Percentiles rank a stretch among this genome's conserved stretches.
Evolutionary conservation across 2,113 vertebrate species (phyloP).

Genomic region (Leptosomus discolor): DNA sequence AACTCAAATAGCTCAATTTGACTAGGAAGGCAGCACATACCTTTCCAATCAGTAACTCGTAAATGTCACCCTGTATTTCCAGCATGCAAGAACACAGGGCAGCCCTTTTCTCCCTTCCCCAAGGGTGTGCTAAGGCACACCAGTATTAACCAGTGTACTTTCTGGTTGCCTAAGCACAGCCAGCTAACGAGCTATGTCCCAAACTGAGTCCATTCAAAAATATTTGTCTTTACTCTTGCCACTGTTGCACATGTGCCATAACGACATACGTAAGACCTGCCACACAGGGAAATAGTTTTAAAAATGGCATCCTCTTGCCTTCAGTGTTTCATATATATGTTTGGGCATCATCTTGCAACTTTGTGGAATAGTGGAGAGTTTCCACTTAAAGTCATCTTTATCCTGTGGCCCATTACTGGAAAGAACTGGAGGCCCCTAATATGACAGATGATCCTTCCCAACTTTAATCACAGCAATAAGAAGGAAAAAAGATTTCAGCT

Average conservation of each 20-base stretch:
- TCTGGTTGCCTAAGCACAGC: not conserved
- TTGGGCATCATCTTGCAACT: not conserved
- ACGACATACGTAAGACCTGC: not conserved
- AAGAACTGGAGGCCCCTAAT: not conserved
- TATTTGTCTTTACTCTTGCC: not conserved
- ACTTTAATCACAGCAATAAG: not conserved
- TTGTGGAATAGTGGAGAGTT: not conserved
- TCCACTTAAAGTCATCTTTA: not conserved
- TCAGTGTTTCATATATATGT: fast-evolving
- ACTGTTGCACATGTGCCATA: not conserved
- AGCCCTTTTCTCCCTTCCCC: not conserved
- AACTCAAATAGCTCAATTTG: not conserved
- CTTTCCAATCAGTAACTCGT: not conserved
- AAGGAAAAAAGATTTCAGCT: not conserved
- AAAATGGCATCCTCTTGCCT: not conserved
- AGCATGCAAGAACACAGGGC: not conserved
- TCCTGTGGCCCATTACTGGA: not conserved
- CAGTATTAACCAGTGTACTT: not conserved
- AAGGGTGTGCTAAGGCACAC: not conserved
- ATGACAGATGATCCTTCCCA: fast-evolving
- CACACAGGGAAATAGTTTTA: not conserved
- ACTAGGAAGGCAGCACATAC: not conserved
- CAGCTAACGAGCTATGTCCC: not conserved
- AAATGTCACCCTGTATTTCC: not conserved
- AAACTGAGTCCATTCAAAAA: not conserved